Conservation (phyloP, 2,113 vertebrate genomes). For the Propithecus coquereli region DNA sequence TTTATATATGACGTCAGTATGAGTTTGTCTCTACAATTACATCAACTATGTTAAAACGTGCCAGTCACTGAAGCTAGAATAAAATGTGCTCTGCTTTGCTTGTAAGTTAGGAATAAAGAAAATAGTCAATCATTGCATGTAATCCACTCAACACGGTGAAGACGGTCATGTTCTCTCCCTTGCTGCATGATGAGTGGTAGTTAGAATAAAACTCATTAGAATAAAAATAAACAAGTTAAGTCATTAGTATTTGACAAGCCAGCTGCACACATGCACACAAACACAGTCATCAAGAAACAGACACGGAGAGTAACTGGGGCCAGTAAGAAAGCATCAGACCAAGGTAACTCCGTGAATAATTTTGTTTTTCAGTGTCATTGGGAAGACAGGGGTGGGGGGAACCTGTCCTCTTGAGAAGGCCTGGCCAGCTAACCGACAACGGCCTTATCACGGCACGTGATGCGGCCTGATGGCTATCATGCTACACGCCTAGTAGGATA, state of each 20-base stretch:
- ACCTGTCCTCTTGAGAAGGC: not conserved
- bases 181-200: not conserved
- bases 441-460: not conserved
- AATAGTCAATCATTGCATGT: not conserved
- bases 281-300: not conserved
- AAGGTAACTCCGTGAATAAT: not conserved
- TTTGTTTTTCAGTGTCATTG: not conserved
- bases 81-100: slow-evolving; percentile 20
- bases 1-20: slow-evolving; percentile 37
- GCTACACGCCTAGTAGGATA: not conserved
- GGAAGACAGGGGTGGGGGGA: not conserved
- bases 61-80: slow-evolving; percentile 33
- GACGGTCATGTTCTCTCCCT: not conserved
- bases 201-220: not conserved
- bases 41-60: not conserved
- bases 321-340: not conserved
- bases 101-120: not conserved
- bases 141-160: not conserved
- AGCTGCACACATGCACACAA: not conserved
- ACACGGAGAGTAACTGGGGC: not conserved
- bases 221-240: slow-evolving; percentile 7
- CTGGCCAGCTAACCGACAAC: not conserved
- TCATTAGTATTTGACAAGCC: slow-evolving; percentile 23
- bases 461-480: not conserved
- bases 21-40: slow-evolving; percentile 37